Evolutionary conservation across 2,888 invertebrate genomes (phyloP).

Genomic region (Mesorhabditis spiculigera): DNA sequence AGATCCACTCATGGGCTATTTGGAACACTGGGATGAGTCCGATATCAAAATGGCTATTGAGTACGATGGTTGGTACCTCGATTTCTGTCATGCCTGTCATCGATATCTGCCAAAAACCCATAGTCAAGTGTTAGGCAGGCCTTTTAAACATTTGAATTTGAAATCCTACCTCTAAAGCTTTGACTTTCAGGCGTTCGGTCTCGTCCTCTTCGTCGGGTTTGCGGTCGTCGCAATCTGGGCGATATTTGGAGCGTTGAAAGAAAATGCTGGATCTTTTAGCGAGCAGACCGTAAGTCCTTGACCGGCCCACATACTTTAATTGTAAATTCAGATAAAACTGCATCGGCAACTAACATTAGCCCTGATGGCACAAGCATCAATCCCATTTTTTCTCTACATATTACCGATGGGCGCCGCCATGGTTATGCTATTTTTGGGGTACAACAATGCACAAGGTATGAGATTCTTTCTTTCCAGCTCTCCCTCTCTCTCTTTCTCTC

Average conservation of each 20-base stretch:
- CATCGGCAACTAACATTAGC: slow-evolving; percentile 5
- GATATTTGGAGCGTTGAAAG: not conserved
- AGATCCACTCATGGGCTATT: not conserved
- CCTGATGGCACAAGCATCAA: not conserved
- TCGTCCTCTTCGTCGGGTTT: not conserved
- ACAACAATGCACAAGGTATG: not conserved
- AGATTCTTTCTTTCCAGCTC: not conserved
- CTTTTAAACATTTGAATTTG: too few relatives aligned
- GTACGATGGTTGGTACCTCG: not conserved
- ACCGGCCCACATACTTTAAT: too few relatives aligned
- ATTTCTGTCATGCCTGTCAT: too few relatives aligned
- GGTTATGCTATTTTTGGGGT: not conserved
- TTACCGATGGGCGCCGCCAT: slow-evolving; percentile 3
- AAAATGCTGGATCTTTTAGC: slow-evolving; percentile 3
- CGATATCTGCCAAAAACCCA: too few relatives aligned
- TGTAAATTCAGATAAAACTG: not conserved
- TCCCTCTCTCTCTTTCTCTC: too few relatives aligned
- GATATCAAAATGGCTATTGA: not conserved
- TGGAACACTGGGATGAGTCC: not conserved
- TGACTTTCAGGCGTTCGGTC: not conserved
- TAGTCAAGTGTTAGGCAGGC: too few relatives aligned
- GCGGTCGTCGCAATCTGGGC: not conserved
- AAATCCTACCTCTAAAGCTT: too few relatives aligned
- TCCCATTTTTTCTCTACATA: not conserved
- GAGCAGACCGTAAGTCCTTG: not conserved